Base-by-base conservation (phyloP, 2,888 invertebrate genomes). In the Diarsia rubi region DNA sequence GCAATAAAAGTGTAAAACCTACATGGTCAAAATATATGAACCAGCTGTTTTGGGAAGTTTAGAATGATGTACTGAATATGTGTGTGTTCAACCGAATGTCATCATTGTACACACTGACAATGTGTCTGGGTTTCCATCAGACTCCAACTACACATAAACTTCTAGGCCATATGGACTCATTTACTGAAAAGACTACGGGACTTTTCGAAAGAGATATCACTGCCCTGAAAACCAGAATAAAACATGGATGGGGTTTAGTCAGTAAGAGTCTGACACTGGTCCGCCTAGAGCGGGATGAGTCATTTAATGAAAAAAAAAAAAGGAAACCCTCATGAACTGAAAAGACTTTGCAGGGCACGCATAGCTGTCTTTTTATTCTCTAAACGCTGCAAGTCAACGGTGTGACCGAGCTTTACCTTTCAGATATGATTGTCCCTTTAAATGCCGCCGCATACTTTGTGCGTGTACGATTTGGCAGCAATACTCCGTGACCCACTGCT, bases 391-490 rank as follows among this genome's bases (percentile, higher is more conserved):
- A 54, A 57, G 16, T 31, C 31, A 12, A 16, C 63, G 8, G 44
- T 73, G 63, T 79, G 21, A 6, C 31, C n/a, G 9, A 67, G 45
- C 49, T 45, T 73, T 37, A 71, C 65, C n/a, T 27, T 31, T 63
- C 14, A 45, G 19, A 59, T 72, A 59, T 66, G 54, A 62, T 62
- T 44, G 60, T 52, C 27, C 44, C 42, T 49, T 66, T 68, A 54
- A 63, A 79, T 67, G 57, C 62, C 27, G 73, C 54, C 54, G 49
- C 60, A 27, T 21, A 63, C 63, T 67, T 42, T 63, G 45, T 63
- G 12, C 54, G 68, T 70, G 54, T 42, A 68, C 37, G 12, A 75
- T 79, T 82, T 79, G 77, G 77, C 84, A 73, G 69, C 37, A 68
- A 68, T 37, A 65, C 80, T 62, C 45, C 49, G 69, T 65, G 68